Conservation (phyloP, 1,140 invertebrate species). For the Eulimnadia texana region DNA sequence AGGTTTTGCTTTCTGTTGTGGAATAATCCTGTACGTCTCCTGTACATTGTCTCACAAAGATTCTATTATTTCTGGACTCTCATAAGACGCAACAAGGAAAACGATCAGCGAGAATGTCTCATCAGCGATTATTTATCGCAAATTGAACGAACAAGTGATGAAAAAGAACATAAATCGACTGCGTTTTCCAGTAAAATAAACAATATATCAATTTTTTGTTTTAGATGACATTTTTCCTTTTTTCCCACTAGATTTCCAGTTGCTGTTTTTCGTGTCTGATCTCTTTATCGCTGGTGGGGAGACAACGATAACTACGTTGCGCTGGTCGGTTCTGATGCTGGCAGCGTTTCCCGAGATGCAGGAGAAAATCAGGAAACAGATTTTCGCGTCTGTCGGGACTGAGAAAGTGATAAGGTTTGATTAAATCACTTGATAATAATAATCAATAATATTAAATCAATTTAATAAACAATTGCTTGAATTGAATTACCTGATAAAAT, state of each 20-base stretch:
- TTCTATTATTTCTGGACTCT: conserved; percentile 9
- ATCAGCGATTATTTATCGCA: conserved; percentile 6
- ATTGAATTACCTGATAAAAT: neutral
- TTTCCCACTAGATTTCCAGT: conserved; percentile 2
- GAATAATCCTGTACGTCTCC: neutral
- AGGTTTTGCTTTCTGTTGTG: conserved; percentile 4
- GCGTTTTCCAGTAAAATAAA: conserved; percentile 6
- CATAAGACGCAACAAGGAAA: neutral
- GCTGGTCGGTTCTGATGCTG: conserved; percentile 12
- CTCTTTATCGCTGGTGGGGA: conserved; percentile 16
- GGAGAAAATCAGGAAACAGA: conserved; percentile 6
- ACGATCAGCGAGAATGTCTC: neutral
- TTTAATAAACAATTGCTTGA: neutral
- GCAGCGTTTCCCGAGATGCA: conserved; percentile 12
- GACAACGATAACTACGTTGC: conserved; percentile 16
- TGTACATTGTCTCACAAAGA: neutral
- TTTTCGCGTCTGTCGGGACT: neutral
- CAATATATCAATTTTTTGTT: neutral
- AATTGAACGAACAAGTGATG: neutral
- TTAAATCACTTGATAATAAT: too few species aligned
- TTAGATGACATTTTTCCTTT: neutral
- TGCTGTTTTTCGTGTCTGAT: conserved; percentile 15
- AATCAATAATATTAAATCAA: too few species aligned
- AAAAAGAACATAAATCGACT: neutral
- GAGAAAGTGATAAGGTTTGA: neutral